phyloP scores from a whole-genome alignment of 1,140 invertebrate species.

The Drosophila lowei region DNA sequence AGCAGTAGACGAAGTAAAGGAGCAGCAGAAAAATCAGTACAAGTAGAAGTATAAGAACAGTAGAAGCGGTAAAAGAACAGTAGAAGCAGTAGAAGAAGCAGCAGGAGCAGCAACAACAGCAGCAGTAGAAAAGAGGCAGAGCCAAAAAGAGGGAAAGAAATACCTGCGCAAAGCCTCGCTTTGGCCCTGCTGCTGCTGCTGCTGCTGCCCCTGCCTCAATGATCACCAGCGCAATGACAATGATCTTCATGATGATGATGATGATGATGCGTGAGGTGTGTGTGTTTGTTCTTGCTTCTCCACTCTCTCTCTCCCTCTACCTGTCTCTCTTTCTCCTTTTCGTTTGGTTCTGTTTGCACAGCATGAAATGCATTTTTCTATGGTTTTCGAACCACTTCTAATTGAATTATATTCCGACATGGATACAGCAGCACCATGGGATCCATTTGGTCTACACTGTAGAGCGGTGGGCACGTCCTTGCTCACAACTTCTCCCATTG shows the following conservation, averaged over 20 bases:
- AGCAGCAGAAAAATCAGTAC: too few relatives aligned
- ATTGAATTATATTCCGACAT: conserved; percentile 60
- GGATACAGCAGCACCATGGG: conserved; percentile 27
- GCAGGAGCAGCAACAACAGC: not conserved
- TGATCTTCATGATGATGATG: conserved; percentile 28
- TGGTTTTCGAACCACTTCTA: conserved; percentile 36
- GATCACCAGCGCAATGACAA: conserved; percentile 12
- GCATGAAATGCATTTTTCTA: conserved; percentile 61
- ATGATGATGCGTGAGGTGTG: conserved; percentile 41
- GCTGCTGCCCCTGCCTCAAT: conserved; percentile 1
- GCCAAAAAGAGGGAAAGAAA: not conserved
- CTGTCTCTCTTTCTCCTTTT: conserved; percentile 15
- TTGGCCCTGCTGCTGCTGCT: not conserved
- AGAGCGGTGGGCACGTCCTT: too few relatives aligned
- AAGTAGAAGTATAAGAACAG: too few relatives aligned
- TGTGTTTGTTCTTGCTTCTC: conserved; percentile 15
- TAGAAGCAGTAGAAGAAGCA: conserved; percentile 11
- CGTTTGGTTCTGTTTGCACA: conserved; percentile 36
- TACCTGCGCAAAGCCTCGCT: conserved; percentile 8
- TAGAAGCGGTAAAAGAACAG: too few relatives aligned
- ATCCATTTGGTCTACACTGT: conserved; percentile 7
- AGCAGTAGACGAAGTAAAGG: too few relatives aligned
- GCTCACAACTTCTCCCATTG: too few relatives aligned
- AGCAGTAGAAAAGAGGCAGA: too few relatives aligned
- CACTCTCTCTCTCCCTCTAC: conserved; percentile 17